phyloP scores from a whole-genome alignment of 2,797 vertebrate genomes.

The Bradypodion ventrale region DNA sequence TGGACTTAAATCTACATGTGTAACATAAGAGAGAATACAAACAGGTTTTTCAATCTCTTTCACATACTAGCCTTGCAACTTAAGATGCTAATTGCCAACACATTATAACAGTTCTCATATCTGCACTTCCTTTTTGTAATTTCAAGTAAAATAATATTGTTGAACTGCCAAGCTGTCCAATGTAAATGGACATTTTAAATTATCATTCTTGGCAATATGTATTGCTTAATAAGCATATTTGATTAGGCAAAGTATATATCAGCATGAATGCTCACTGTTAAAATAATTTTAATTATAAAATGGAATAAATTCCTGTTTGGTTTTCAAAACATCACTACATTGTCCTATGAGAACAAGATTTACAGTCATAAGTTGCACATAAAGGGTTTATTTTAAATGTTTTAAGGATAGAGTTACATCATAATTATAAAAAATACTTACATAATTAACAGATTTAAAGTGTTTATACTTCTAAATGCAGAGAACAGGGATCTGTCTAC shows the following conservation, averaged over 20 bases:
- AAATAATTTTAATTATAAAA: conserved; percentile 59
- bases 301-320: conserved; percentile 50
- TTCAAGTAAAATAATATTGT: conserved; percentile 31
- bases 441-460: conserved; percentile 88
- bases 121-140: neutral
- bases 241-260: conserved; percentile 37
- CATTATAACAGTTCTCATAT: neutral
- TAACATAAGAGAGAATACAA: neutral
- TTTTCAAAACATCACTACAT: conserved; percentile 58
- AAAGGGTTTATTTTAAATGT: conserved; percentile 90
- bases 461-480: conserved; percentile 89
- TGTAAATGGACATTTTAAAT: conserved; percentile 29
- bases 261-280: conserved; percentile 42
- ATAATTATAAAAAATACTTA: conserved; percentile 94
- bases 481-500: conserved; percentile 88
- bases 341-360: conserved; percentile 75
- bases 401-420: conserved; percentile 90
- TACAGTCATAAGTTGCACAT: conserved; percentile 83
- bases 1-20: neutral
- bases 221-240: conserved; percentile 35
- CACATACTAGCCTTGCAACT: neutral
- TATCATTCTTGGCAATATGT: conserved; percentile 17
- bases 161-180: conserved; percentile 13
- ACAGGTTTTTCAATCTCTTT: conserved; percentile 30
- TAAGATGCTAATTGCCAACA: neutral